A percentile compares a stretch with the other conserved stretches of the same genome.
These are phyloP conservation scores for Pocota personata DNA, from an alignment of 2,888 invertebrate genomes.

Conservation along the genomic window DNA sequence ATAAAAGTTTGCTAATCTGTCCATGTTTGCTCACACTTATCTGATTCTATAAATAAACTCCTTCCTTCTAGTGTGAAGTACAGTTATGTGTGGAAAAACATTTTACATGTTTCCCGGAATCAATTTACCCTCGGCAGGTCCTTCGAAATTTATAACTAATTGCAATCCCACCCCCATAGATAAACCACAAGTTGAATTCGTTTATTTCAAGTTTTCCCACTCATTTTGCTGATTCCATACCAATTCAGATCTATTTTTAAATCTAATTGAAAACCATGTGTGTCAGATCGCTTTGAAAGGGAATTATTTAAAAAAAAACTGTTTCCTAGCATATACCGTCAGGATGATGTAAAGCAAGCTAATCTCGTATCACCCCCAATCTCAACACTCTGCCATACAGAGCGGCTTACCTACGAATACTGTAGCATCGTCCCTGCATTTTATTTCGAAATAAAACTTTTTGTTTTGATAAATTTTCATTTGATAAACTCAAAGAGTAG, in stretches of 20 bases:
- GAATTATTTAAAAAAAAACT: background rate
- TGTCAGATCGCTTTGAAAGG: background rate
- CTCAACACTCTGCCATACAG: background rate
- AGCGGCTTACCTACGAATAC: background rate
- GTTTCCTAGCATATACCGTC: background rate
- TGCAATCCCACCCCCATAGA: background rate
- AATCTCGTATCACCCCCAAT: background rate
- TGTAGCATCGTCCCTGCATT: background rate
- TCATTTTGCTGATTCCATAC: background rate
- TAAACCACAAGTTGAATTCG: background rate
- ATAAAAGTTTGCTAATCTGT: background rate
- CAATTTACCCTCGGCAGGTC: background rate
- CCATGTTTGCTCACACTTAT: background rate
- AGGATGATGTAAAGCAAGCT: background rate
- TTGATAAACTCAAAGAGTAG: conserved; percentile 29
- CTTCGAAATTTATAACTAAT: background rate
- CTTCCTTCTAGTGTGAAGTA: background rate
- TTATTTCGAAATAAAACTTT: conserved; percentile 35
- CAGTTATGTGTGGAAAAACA: background rate
- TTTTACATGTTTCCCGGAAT: background rate
- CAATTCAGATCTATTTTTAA: background rate
- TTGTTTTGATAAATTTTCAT: conserved; percentile 40
- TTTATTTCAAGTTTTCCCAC: background rate
- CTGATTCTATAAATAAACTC: background rate
- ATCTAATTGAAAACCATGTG: background rate